A percentile compares a stretch with the other conserved stretches of the same genome.
Conservation (phyloP, 2,113 vertebrate genomes). For the Poeciliopsis turrubarensis region DNA sequence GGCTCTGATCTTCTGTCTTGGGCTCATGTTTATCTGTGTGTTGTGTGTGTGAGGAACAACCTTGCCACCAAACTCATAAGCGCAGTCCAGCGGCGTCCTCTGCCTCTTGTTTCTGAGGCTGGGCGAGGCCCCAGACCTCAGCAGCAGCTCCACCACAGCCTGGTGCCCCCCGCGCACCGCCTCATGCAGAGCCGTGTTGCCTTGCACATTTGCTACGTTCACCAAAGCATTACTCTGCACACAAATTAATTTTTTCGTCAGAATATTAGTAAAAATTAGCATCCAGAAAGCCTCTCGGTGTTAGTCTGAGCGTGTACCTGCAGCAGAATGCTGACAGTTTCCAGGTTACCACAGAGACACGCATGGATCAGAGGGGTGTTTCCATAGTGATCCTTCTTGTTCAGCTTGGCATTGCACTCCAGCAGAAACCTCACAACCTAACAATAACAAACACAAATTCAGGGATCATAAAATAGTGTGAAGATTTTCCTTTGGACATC, state of each 20-base stretch:
- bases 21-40: no score
- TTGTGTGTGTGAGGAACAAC: constrained; percentile 33
- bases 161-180: constrained; percentile 80
- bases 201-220: constrained; percentile 85
- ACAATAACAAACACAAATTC: not conserved
- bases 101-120: constrained; percentile 84
- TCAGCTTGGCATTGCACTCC: constrained; percentile 87
- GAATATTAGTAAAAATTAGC: not conserved
- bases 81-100: constrained; percentile 85
- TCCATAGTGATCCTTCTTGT: constrained; percentile 91
- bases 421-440: constrained; percentile 89
- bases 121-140: constrained; percentile 80
- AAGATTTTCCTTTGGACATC: no score
- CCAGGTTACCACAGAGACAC: constrained; percentile 84
- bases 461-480: no score
- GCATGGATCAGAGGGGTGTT: constrained; percentile 92
- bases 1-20: no score
- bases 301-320: constrained; percentile 76
- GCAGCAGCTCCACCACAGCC: constrained; percentile 85
- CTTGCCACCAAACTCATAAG: constrained; percentile 83
- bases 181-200: constrained; percentile 90
- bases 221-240: constrained; percentile 84
- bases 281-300: not conserved
- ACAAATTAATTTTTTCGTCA: not conserved
- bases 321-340: constrained; percentile 80